Evolutionary conservation across 2,797 vertebrate genomes (phyloP).

Genomic region (Acanthiza pusilla): DNA sequence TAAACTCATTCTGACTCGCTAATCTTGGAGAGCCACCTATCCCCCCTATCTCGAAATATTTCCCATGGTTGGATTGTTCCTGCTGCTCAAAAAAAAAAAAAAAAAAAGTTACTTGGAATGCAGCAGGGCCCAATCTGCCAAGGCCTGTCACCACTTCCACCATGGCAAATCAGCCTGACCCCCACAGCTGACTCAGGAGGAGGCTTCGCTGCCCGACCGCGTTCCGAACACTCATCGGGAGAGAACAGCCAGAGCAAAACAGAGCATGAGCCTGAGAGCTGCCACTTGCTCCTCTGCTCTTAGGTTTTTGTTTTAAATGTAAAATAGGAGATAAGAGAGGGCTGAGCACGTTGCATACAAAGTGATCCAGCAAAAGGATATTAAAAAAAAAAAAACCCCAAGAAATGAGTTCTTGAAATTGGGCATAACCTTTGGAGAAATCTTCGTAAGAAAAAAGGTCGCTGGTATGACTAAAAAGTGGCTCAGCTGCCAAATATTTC

Average conservation of each 20-base stretch:
- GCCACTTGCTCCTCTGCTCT: background rate
- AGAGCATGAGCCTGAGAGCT: background rate
- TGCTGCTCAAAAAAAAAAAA: background rate
- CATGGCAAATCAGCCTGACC: slow-evolving; percentile 35
- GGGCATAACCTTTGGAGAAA: slow-evolving; percentile 19
- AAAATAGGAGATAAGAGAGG: background rate
- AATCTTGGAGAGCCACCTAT: slow-evolving; percentile 34
- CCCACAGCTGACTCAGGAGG: slow-evolving; percentile 43
- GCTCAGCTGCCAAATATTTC: slow-evolving; percentile 61
- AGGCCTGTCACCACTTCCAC: slow-evolving; percentile 59
- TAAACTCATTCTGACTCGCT: background rate
- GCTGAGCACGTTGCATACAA: background rate
- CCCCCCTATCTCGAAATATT: slow-evolving; percentile 14
- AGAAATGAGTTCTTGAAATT: background rate
- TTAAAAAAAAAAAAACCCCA: too few relatives aligned
- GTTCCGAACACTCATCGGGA: background rate
- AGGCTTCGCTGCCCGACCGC: rapidly evolving
- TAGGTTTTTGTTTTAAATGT: background rate
- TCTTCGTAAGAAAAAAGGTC: background rate
- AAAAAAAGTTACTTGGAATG: slow-evolving; percentile 4
- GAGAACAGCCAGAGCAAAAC: background rate
- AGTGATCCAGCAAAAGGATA: background rate
- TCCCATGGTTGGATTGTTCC: slow-evolving; percentile 38
- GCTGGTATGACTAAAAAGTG: slow-evolving; percentile 51
- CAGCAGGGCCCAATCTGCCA: slow-evolving; percentile 15